Evolutionary conservation across 2,888 invertebrate genomes (phyloP).

Genomic region (Carabus problematicus): DNA sequence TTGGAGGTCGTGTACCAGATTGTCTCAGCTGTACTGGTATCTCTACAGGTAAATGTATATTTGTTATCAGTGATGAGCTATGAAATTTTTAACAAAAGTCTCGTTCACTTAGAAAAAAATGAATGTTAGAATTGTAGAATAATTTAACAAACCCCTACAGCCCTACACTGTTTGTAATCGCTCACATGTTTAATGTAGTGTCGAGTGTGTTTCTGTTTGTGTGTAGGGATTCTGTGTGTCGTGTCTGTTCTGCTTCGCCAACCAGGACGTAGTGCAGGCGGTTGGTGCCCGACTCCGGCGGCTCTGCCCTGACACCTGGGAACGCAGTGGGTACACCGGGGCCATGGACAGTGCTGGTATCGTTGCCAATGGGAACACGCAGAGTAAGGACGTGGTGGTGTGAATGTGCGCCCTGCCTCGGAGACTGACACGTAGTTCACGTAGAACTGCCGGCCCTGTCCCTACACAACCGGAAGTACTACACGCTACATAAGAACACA

Average conservation of each 20-base stretch:
- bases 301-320: constrained; percentile 52
- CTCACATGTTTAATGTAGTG: neutral
- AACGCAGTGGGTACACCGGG: constrained; percentile 53
- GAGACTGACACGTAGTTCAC: constrained; percentile 13
- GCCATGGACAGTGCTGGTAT: constrained; percentile 54
- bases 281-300: constrained; percentile 61
- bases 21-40: constrained; percentile 71
- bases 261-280: constrained; percentile 72
- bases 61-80: neutral
- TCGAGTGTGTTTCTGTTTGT: constrained; percentile 6
- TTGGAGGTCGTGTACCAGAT: constrained; percentile 70
- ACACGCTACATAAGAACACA: no score
- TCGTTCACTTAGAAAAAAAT: neutral
- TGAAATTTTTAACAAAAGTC: no score
- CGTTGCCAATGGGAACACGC: constrained; percentile 54
- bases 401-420: constrained; percentile 46
- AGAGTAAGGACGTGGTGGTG: constrained; percentile 51
- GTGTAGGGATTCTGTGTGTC: constrained; percentile 74
- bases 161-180: no score
- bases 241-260: constrained; percentile 76
- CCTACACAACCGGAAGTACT: constrained; percentile 46
- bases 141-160: no score
- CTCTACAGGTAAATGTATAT: constrained; percentile 67
- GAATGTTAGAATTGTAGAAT: neutral
- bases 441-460: neutral